phyloP scores from a whole-genome alignment of 2,113 vertebrate genomes.

The Crocuta crocuta region DNA sequence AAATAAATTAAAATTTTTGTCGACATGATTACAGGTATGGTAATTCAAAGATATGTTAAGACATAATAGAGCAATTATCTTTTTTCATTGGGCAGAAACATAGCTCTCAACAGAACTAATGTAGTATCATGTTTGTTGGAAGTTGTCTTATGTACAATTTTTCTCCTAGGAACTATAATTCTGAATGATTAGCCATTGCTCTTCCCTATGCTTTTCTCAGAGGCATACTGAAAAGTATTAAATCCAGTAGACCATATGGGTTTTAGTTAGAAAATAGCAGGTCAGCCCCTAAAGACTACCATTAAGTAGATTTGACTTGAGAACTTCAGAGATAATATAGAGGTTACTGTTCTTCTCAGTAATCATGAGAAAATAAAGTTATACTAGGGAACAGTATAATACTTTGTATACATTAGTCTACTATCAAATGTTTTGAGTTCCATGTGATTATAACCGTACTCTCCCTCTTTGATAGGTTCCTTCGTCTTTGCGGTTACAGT shows the following conservation, averaged over 20 bases:
- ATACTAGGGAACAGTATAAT: background rate
- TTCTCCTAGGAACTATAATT: background rate
- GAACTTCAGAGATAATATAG: background rate
- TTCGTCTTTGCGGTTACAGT: slow-evolving; percentile 98
- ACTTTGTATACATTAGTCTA: fast-evolving
- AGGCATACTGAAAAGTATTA: background rate
- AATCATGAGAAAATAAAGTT: background rate
- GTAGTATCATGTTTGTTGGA: background rate
- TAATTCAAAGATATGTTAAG: background rate
- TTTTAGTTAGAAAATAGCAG: slow-evolving; percentile 2
- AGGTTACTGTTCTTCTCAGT: background rate
- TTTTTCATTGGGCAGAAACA: no score
- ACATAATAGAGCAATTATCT: no score
- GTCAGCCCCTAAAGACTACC: background rate
- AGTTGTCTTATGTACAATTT: background rate
- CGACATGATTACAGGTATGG: background rate
- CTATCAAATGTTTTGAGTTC: fast-evolving
- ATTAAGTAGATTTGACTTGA: background rate
- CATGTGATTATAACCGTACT: background rate
- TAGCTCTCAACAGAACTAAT: background rate
- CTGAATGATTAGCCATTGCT: background rate
- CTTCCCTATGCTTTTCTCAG: background rate
- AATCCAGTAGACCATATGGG: background rate
- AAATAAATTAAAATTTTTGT: background rate
- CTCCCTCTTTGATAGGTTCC: slow-evolving; percentile 88